These are phyloP conservation scores for Alectoris magna DNA, from an alignment of 2,797 vertebrate genomes.

Conservation along the genomic window DNA sequence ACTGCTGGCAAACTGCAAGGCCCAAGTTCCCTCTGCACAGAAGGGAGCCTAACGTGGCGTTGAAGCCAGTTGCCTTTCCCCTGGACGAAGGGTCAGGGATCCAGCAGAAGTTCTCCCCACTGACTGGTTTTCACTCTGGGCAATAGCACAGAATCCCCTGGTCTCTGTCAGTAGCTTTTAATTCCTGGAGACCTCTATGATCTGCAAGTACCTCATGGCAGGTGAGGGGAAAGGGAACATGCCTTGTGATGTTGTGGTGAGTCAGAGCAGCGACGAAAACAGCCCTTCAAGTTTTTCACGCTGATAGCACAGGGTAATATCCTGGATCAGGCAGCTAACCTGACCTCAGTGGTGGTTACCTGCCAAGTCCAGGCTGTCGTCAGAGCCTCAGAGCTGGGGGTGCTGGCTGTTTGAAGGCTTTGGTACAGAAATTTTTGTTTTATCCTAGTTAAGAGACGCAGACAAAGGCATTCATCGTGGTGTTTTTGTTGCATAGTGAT, in stretches of 20 bases:
- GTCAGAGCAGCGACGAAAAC: background rate
- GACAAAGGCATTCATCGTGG: rapidly evolving
- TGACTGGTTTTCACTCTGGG: background rate
- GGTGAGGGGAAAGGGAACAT: background rate
- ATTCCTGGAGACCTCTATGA: background rate
- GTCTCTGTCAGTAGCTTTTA: background rate
- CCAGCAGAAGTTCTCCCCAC: background rate
- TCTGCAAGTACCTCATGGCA: background rate
- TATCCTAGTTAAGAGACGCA: background rate
- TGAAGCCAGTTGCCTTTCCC: background rate
- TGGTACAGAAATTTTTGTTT: background rate
- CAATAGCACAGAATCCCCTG: background rate
- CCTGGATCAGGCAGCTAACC: background rate
- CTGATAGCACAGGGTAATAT: background rate
- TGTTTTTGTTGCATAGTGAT: background rate
- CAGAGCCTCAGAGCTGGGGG: background rate
- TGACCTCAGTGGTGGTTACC: background rate
- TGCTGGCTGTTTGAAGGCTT: background rate
- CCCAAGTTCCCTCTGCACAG: background rate
- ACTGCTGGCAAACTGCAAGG: background rate
- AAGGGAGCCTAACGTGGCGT: background rate
- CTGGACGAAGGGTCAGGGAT: background rate
- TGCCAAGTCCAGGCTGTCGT: background rate
- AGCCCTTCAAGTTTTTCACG: rapidly evolving
- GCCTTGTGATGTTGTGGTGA: background rate